These are phyloP conservation scores for Aphaenogaster floridana DNA, from an alignment of 1,140 invertebrate species.

Conservation along the genomic window DNA sequence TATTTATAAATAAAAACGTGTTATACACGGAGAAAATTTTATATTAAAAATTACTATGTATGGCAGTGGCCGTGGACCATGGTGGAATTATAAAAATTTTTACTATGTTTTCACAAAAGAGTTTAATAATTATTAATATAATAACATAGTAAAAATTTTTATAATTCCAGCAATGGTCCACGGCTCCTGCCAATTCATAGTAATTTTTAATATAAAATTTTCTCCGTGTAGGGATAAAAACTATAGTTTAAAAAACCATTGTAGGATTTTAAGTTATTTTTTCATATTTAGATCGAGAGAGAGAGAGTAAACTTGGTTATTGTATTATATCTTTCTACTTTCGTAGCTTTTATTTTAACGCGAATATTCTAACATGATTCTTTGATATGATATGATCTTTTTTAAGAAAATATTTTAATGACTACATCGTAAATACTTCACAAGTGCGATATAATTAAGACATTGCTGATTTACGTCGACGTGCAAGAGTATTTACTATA, in stretches of 20 bases:
- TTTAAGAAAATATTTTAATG: conserved; percentile 19
- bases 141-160: too few relatives aligned
- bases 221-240: not conserved
- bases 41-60: too few relatives aligned
- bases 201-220: too few relatives aligned
- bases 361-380: not conserved
- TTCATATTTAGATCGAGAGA: not conserved
- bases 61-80: too few relatives aligned
- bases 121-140: too few relatives aligned
- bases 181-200: too few relatives aligned
- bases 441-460: conserved; percentile 2
- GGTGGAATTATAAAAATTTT: too few relatives aligned
- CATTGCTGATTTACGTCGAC: not conserved
- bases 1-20: not conserved
- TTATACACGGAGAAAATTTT: not conserved
- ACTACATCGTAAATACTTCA: too few relatives aligned
- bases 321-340: not conserved
- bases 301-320: not conserved
- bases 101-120: too few relatives aligned
- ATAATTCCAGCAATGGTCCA: too few relatives aligned
- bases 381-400: not conserved
- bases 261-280: not conserved
- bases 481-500: not conserved
- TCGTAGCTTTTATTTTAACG: not conserved
- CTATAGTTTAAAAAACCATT: not conserved